Conservation (phyloP, 2,113 vertebrate species). For the pig (Sus scrofa) region DNA sequence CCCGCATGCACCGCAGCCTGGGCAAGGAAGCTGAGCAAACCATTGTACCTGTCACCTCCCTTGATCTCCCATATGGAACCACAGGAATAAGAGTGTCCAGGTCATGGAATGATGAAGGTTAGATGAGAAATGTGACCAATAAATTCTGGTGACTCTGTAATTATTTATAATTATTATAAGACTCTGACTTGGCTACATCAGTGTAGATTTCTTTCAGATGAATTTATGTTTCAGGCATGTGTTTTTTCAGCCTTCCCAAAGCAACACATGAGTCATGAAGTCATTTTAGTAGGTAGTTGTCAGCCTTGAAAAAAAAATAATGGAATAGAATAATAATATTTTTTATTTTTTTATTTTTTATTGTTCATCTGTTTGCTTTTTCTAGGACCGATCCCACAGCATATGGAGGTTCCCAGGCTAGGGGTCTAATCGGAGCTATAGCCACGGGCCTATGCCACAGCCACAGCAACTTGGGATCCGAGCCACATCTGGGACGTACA, state of each 20-base stretch:
- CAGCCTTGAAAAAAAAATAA: background rate
- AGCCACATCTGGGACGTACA: too few species aligned
- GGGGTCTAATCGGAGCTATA: too few species aligned
- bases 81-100: background rate
- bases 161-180: background rate
- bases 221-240: background rate
- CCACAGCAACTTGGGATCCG: too few species aligned
- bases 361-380: too few species aligned
- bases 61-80: background rate
- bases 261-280: background rate
- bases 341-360: too few species aligned
- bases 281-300: background rate
- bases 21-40: background rate
- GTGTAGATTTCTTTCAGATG: background rate
- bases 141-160: background rate
- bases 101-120: background rate
- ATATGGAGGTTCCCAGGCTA: too few species aligned
- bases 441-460: too few species aligned
- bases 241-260: background rate
- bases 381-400: too few species aligned
- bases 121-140: background rate
- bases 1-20: fast-evolving
- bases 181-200: background rate
- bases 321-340: too few species aligned
- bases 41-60: background rate